These are phyloP conservation scores for Theristicus caerulescens DNA, from an alignment of 2,113 vertebrate species.

Conservation along the genomic window DNA sequence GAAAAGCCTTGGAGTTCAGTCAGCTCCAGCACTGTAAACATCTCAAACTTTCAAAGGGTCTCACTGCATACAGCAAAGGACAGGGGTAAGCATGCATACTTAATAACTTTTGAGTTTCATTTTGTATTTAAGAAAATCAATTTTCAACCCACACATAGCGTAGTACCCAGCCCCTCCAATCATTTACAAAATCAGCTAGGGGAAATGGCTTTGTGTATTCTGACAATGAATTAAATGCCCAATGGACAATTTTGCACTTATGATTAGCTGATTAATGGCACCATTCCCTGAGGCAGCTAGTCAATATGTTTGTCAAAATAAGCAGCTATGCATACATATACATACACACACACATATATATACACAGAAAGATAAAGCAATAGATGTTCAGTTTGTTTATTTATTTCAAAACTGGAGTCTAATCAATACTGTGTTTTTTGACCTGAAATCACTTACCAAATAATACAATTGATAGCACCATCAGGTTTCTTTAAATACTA, in stretches of 20 bases:
- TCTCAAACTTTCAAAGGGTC: not conserved
- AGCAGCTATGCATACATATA: not conserved
- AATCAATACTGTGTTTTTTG: not conserved
- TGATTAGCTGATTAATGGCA: not conserved
- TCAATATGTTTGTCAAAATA: not conserved
- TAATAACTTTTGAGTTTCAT: not conserved
- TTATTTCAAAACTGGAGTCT: not conserved
- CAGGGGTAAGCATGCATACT: not conserved
- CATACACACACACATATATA: too few species aligned
- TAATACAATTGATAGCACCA: not conserved
- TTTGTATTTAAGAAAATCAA: not conserved
- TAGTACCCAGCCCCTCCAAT: not conserved
- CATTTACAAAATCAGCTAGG: not conserved
- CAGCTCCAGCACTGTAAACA: not conserved
- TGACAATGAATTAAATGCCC: not conserved
- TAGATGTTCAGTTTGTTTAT: not conserved
- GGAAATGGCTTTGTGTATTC: not conserved
- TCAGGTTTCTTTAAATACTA: not conserved
- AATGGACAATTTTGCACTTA: not conserved
- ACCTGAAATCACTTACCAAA: not conserved
- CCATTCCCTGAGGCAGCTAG: not conserved
- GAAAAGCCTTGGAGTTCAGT: not conserved
- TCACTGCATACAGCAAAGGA: not conserved
- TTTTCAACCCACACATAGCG: not conserved
- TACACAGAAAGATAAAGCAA: not conserved